Percentiles rank a stretch among this genome's conserved stretches.
Evolutionary conservation across 2,888 invertebrate genomes (phyloP).

Genomic region (Xestia xanthographa): DNA sequence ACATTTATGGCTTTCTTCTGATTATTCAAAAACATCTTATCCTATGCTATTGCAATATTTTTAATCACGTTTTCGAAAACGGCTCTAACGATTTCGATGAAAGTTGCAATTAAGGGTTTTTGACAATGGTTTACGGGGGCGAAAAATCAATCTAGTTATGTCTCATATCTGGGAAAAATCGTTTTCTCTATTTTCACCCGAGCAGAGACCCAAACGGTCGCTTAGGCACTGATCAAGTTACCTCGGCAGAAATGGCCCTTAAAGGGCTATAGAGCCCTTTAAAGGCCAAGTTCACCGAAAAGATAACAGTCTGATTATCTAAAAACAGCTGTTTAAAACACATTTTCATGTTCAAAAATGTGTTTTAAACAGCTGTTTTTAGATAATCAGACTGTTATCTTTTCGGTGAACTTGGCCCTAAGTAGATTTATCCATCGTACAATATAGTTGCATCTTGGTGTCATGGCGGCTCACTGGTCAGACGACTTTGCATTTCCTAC

Average conservation of each 20-base stretch:
- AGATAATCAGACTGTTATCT: too few species aligned
- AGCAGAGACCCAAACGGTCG: neutral
- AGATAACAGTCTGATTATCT: too few species aligned
- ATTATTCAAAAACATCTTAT: too few species aligned
- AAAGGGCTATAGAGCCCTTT: too few species aligned
- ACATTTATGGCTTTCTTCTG: neutral
- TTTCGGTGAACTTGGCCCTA: neutral
- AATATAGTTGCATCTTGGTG: slow-evolving; percentile 12
- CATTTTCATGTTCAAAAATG: too few species aligned
- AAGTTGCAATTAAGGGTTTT: neutral
- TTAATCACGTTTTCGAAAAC: neutral
- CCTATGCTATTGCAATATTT: neutral
- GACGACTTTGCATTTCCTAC: slow-evolving; percentile 45
- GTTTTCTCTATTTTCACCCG: neutral
- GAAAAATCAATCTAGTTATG: neutral
- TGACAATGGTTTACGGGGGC: neutral
- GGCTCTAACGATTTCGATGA: neutral
- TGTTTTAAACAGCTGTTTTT: too few species aligned
- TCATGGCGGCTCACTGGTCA: slow-evolving; percentile 32
- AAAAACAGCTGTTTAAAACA: too few species aligned
- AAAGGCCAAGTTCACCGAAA: too few species aligned
- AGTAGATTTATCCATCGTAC: neutral
- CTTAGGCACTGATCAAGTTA: neutral
- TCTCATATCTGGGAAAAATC: neutral
- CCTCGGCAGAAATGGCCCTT: too few species aligned